These are phyloP conservation scores for Semnornis frantzii DNA, from an alignment of 2,113 vertebrate species.

Conservation along the genomic window DNA sequence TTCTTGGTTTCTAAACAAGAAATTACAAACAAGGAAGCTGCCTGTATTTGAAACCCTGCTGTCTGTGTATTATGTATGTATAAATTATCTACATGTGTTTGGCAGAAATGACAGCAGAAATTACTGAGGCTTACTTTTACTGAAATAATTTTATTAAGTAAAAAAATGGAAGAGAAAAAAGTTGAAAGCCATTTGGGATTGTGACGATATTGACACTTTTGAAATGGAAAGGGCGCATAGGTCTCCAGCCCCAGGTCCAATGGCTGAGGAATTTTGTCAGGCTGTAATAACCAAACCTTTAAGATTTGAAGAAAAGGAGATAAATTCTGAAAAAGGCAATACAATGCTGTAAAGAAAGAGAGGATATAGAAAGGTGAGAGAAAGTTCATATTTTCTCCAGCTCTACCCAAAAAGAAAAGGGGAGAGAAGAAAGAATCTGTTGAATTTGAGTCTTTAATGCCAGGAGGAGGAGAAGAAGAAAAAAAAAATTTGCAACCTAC, in stretches of 20 bases:
- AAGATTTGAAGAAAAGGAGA: constrained; percentile 47
- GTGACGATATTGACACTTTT: constrained; percentile 57
- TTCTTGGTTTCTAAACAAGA: neutral
- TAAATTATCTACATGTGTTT: neutral
- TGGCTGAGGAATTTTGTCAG: constrained; percentile 46
- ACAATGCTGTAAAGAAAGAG: constrained; percentile 36
- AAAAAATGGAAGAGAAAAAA: constrained; percentile 27
- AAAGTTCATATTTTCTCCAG: constrained; percentile 47
- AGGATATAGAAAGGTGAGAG: constrained; percentile 55
- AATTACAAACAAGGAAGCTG: neutral
- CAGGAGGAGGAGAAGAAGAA: neutral
- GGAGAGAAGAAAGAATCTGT: constrained; percentile 48
- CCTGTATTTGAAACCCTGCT: neutral
- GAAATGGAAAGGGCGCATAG: constrained; percentile 46
- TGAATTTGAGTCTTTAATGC: constrained; percentile 59
- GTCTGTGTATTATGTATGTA: neutral
- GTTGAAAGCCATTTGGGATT: constrained; percentile 55
- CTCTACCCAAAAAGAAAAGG: constrained; percentile 43
- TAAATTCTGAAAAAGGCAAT: constrained; percentile 62
- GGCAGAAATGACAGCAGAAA: neutral
- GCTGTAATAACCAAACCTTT: constrained; percentile 63
- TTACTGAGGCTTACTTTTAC: constrained; percentile 35
- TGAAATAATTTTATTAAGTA: neutral
- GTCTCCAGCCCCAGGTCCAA: constrained; percentile 28
- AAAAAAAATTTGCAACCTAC: constrained; percentile 35